Evolutionary conservation across 2,797 vertebrate genomes (phyloP).

Genomic region (Garrulus glandarius): DNA sequence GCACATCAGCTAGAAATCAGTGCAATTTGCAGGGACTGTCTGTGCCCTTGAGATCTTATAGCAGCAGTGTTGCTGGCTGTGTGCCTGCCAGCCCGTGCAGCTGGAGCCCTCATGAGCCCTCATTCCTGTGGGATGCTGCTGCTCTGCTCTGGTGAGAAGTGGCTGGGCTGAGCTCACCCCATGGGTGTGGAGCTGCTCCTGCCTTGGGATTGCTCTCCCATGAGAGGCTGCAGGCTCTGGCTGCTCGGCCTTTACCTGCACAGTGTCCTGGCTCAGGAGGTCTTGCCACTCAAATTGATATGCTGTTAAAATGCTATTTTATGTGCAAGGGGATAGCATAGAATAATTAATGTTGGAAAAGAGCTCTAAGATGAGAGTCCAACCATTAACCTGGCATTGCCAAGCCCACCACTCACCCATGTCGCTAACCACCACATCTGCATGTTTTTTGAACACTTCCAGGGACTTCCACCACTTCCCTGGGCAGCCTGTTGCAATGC

Average conservation of each 20-base stretch:
- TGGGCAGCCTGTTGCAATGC: not conserved
- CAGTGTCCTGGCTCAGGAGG: not conserved
- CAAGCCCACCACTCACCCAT: not conserved
- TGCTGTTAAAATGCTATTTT: not conserved
- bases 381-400: not conserved
- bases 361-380: not conserved
- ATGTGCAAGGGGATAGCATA: not conserved
- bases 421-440: not conserved
- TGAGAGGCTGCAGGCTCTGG: not conserved
- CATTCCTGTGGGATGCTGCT: accelerated
- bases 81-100: not conserved
- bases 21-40: not conserved
- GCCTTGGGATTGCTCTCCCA: not conserved
- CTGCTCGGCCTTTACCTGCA: not conserved
- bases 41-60: not conserved
- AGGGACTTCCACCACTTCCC: not conserved
- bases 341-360: not conserved
- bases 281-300: not conserved
- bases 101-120: accelerated
- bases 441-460: not conserved
- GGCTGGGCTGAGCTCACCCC: not conserved
- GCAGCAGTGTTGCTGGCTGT: not conserved
- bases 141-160: not conserved
- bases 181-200: not conserved
- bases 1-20: not conserved